Conservation (phyloP, 2,113 vertebrate species). For the Zootoca vivipara region DNA sequence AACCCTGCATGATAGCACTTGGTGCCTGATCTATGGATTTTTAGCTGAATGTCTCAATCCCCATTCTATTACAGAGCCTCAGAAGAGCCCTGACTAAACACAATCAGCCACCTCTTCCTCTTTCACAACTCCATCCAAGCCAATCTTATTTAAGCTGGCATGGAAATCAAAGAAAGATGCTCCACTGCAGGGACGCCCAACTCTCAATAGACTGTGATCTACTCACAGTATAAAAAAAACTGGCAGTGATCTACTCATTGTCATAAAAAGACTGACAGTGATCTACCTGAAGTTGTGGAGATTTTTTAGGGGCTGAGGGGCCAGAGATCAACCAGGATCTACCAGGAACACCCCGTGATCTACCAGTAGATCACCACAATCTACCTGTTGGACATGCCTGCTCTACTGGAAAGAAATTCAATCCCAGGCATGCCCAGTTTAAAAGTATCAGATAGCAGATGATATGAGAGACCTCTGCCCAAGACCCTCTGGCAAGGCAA, state of each 20-base stretch:
- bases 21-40: background rate
- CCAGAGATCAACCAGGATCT: too few relatives aligned
- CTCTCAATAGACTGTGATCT: too few relatives aligned
- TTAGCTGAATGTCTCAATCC: background rate
- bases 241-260: too few relatives aligned
- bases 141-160: background rate
- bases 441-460: background rate
- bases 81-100: background rate
- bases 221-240: too few relatives aligned
- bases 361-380: too few relatives aligned
- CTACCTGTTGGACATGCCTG: too few relatives aligned
- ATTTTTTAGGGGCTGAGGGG: too few relatives aligned
- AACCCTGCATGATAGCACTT: background rate
- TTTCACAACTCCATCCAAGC: background rate
- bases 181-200: too few relatives aligned
- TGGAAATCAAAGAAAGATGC: background rate
- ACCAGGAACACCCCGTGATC: too few relatives aligned
- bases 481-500: background rate
- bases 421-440: background rate
- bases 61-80: background rate
- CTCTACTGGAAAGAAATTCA: background rate
- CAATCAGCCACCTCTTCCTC: background rate
- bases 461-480: background rate
- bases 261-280: too few relatives aligned
- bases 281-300: too few relatives aligned